phyloP scores from a whole-genome alignment of 2,797 vertebrate species.

The Gobionotothen gibberifrons region DNA sequence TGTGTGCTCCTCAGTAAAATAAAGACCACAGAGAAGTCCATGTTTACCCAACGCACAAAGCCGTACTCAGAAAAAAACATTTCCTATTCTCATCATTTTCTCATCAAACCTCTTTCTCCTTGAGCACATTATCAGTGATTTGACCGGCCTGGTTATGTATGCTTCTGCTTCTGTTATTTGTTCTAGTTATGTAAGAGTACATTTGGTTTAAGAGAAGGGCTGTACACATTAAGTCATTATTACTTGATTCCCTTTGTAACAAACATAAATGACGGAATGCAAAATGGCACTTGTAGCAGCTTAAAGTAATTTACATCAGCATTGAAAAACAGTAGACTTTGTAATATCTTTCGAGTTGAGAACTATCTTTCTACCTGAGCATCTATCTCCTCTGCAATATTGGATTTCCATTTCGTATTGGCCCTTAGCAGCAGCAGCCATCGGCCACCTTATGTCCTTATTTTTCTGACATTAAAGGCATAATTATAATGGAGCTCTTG shows the following conservation, averaged over 20 bases:
- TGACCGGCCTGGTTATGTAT: constrained; percentile 14
- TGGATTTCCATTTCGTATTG: too few species aligned
- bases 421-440: constrained; percentile 43
- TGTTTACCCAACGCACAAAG: constrained; percentile 25
- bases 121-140: not conserved
- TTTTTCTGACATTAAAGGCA: constrained; percentile 59
- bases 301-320: constrained; percentile 66
- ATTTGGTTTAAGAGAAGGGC: constrained; percentile 28
- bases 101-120: constrained; percentile 1
- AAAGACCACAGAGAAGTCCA: constrained; percentile 14
- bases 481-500: constrained; percentile 53
- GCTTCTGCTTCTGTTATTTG: constrained; percentile 22
- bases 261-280: constrained; percentile 64
- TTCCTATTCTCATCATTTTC: not conserved
- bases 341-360: constrained; percentile 65
- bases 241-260: constrained; percentile 44
- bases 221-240: constrained; percentile 32
- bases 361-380: constrained; percentile 56
- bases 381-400: too few species aligned
- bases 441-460: constrained; percentile 29
- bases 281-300: constrained; percentile 51
- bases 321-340: constrained; percentile 65
- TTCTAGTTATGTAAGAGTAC: constrained; percentile 37
- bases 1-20: constrained; percentile 21
- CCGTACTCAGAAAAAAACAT: not conserved